These are phyloP conservation scores for Otocyon megalotis DNA, from an alignment of 2,113 vertebrate genomes.

Conservation along the genomic window DNA sequence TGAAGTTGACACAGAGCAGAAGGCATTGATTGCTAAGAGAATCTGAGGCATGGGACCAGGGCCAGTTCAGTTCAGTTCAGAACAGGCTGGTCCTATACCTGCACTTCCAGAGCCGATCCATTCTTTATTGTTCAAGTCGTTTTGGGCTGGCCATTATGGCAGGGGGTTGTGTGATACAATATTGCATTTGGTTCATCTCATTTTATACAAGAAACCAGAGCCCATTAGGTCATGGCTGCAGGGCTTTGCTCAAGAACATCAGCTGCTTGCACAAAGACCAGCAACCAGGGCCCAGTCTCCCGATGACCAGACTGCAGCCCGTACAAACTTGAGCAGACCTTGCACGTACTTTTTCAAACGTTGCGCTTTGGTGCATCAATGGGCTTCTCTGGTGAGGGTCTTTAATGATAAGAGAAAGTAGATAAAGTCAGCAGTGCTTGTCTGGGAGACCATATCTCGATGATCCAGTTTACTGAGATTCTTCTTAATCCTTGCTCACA, in stretches of 20 bases:
- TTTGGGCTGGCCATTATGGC: neutral
- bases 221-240: neutral
- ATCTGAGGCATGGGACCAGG: neutral
- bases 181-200: neutral
- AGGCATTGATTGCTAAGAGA: neutral
- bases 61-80: accelerated
- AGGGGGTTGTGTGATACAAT: too few relatives aligned
- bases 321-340: accelerated
- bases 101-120: accelerated
- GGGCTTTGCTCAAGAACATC: neutral
- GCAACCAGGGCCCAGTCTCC: neutral
- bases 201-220: neutral
- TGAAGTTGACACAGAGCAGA: neutral
- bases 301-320: accelerated
- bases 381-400: neutral
- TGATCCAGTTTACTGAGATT: neutral
- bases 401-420: neutral
- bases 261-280: neutral
- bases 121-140: neutral
- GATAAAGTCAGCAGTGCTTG: neutral
- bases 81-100: accelerated
- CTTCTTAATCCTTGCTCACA: neutral
- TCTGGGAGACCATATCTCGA: neutral
- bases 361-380: neutral
- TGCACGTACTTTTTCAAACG: neutral